Conservation (phyloP, 1,140 invertebrate genomes). For the Leptinotarsa undecemlineata region DNA sequence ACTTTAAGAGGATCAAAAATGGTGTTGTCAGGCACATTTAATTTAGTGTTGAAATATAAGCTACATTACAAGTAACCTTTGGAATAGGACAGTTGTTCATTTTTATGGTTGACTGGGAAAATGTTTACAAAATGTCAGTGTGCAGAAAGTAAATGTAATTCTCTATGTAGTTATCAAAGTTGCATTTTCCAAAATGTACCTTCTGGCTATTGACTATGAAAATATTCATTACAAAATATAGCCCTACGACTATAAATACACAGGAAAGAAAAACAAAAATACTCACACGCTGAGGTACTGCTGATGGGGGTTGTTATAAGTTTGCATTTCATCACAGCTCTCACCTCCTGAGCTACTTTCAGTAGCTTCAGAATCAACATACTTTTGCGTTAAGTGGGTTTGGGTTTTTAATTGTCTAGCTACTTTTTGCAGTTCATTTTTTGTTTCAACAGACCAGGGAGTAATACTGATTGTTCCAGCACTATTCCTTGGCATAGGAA, state of each 20-base stretch:
- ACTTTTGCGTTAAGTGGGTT: conserved; percentile 70
- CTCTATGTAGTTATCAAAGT: no score
- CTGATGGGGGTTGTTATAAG: conserved; percentile 76
- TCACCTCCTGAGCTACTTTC: conserved; percentile 91
- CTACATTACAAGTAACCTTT: no score
- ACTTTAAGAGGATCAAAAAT: no score
- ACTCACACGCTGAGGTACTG: conserved; percentile 79
- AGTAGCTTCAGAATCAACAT: conserved; percentile 89
- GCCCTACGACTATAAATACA: background rate
- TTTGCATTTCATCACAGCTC: conserved; percentile 87
- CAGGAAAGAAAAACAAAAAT: conserved; percentile 12
- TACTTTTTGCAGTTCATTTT: conserved; percentile 65
- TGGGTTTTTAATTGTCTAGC: conserved; percentile 72
- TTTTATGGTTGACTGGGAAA: no score
- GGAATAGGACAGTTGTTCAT: no score
- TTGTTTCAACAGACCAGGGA: conserved; percentile 56
- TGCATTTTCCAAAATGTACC: no score
- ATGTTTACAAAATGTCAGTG: no score
- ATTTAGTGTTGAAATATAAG: no score
- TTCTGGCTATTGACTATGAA: no score
- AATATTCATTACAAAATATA: no score
- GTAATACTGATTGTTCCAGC: conserved; percentile 59
- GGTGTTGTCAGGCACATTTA: no score
- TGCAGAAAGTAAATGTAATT: no score
- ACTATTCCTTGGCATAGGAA: conserved; percentile 52